A percentile compares a stretch with the other conserved stretches of the same genome.
phyloP scores from a whole-genome alignment of 2,113 vertebrate genomes.

The Oncorhynchus masou region DNA sequence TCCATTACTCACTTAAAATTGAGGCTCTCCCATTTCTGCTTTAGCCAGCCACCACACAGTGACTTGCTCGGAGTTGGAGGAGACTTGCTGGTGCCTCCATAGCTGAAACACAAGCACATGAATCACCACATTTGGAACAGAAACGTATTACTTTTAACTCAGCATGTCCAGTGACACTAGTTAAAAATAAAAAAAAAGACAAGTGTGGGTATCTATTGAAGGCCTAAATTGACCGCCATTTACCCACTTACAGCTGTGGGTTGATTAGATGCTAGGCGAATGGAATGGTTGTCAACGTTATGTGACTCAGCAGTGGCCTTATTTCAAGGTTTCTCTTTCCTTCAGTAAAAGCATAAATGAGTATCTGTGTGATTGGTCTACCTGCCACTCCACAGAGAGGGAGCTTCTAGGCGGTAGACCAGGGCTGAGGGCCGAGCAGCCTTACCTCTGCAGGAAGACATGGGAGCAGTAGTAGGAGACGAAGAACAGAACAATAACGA shows the following conservation, averaged over 20 bases:
- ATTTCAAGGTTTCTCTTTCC: not conserved
- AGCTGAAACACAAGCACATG: conserved; percentile 58
- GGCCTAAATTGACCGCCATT: conserved; percentile 11
- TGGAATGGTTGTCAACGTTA: conserved; percentile 15
- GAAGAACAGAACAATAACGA: conserved; percentile 64
- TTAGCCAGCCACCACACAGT: conserved; percentile 56
- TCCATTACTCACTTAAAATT: conserved; percentile 71
- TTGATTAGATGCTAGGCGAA: conserved; percentile 19
- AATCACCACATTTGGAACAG: conserved; percentile 31
- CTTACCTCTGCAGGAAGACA: conserved; percentile 67
- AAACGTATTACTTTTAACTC: conserved; percentile 27
- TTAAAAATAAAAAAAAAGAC: conserved; percentile 41
- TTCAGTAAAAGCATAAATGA: conserved; percentile 7
- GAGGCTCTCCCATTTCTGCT: conserved; percentile 70
- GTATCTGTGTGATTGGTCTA: not conserved
- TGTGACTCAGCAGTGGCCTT: conserved; percentile 38
- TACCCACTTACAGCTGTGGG: conserved; percentile 18
- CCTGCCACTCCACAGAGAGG: not conserved
- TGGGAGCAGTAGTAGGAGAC: conserved; percentile 67
- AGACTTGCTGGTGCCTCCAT: conserved; percentile 48
- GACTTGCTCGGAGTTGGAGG: conserved; percentile 45
- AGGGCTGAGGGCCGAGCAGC: not conserved
- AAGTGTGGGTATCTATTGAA: conserved; percentile 26
- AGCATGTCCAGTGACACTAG: conserved; percentile 22
- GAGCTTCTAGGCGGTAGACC: not conserved